Percentiles rank a stretch among this genome's conserved stretches.
phyloP scores from a whole-genome alignment of 2,888 invertebrate species.

The Chrysolina haemoptera region DNA sequence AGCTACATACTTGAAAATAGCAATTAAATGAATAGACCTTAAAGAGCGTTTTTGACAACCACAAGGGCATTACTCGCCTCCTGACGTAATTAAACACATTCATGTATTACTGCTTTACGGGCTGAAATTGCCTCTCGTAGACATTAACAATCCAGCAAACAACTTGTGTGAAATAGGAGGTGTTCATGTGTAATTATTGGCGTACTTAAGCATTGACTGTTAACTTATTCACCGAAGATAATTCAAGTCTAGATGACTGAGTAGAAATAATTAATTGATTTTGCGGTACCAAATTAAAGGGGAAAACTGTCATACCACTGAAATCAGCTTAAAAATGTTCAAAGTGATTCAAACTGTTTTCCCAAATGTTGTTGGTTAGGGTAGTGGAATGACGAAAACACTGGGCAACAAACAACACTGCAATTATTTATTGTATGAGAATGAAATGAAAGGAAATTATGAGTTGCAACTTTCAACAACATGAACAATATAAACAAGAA shows the following conservation, averaged over 20 bases:
- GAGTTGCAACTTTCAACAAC: too few relatives aligned
- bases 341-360: too few relatives aligned
- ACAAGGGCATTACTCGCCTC: slow-evolving; percentile 15
- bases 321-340: too few relatives aligned
- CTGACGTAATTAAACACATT: slow-evolving; percentile 1
- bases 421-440: too few relatives aligned
- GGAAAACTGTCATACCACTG: too few relatives aligned
- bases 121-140: slow-evolving; percentile 32
- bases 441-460: too few relatives aligned
- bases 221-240: not conserved
- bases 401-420: too few relatives aligned
- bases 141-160: slow-evolving; percentile 33
- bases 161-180: slow-evolving; percentile 1
- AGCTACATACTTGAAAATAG: slow-evolving; percentile 25
- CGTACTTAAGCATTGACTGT: slow-evolving; percentile 1
- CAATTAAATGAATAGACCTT: slow-evolving; percentile 32
- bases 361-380: too few relatives aligned
- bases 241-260: not conserved
- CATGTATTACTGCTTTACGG: slow-evolving; percentile 23
- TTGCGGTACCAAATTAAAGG: too few relatives aligned
- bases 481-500: too few relatives aligned
- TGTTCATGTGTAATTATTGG: slow-evolving; percentile 12
- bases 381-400: too few relatives aligned
- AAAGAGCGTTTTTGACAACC: slow-evolving; percentile 29
- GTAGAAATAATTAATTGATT: too few relatives aligned